Conservation (phyloP, 2,797 vertebrate genomes). For the Dicrostonyx torquatus region DNA sequence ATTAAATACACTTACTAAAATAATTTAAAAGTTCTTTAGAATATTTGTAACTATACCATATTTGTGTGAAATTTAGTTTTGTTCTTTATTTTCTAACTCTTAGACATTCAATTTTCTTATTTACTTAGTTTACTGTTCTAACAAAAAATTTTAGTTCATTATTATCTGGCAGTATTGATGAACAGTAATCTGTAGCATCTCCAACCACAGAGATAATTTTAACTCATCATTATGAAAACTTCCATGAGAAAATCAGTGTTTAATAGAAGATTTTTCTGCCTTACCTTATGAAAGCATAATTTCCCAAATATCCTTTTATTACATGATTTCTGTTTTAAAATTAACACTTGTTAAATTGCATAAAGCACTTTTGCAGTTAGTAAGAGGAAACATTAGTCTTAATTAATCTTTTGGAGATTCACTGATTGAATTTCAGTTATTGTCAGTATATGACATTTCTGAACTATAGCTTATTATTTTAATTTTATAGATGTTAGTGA, state of each 20-base stretch:
- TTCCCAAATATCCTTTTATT: not conserved
- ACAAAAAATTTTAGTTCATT: not conserved
- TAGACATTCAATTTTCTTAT: not conserved
- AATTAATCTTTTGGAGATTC: not conserved
- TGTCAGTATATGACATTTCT: not conserved
- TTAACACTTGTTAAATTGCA: not conserved
- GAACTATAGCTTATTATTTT: not conserved
- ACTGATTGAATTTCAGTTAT: not conserved
- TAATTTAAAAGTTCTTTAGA: not conserved
- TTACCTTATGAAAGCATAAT: not conserved
- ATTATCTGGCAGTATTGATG: not conserved
- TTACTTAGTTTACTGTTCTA: not conserved
- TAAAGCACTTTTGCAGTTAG: not conserved
- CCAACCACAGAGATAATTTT: not conserved
- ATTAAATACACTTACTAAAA: not conserved
- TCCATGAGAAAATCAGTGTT: not conserved
- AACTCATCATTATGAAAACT: not conserved
- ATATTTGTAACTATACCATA: not conserved
- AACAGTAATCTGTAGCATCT: not conserved
- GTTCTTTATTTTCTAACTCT: not conserved
- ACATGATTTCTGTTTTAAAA: not conserved
- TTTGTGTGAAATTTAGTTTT: not conserved
- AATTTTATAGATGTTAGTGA: not conserved
- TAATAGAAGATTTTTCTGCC: not conserved
- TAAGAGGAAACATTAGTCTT: not conserved